Evolutionary conservation across 2,888 invertebrate genomes (phyloP).

Genomic region (Calameuta filiformis): DNA sequence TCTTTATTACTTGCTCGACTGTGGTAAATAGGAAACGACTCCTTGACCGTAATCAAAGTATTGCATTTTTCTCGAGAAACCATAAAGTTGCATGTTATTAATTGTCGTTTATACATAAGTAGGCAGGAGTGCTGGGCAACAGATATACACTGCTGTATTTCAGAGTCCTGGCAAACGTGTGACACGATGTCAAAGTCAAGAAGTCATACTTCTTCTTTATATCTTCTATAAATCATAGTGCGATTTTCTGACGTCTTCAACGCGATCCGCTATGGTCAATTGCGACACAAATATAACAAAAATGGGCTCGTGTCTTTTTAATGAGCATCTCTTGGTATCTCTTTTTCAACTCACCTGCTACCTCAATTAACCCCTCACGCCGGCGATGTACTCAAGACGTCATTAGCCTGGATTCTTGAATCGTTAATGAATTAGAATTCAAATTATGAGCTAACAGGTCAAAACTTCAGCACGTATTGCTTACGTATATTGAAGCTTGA

Average conservation of each 20-base stretch:
- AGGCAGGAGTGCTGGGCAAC: neutral
- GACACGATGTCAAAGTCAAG: neutral
- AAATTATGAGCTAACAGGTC: neutral
- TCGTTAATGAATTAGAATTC: neutral
- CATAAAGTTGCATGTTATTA: constrained; percentile 2
- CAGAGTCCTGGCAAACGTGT: neutral
- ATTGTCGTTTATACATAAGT: neutral
- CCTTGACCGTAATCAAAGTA: constrained; percentile 23
- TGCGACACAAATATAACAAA: neutral
- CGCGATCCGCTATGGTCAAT: neutral
- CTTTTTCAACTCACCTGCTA: neutral
- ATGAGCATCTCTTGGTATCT: neutral
- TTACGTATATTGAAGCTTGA: neutral
- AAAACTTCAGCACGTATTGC: neutral
- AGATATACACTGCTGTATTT: neutral
- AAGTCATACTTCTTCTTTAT: neutral
- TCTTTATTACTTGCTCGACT: neutral
- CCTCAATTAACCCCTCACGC: neutral
- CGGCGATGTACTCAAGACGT: neutral
- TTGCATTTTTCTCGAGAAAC: constrained; percentile 1
- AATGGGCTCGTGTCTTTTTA: neutral
- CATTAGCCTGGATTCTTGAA: neutral
- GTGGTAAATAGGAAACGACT: constrained; percentile 15
- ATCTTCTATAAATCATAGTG: neutral
- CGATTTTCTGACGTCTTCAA: neutral